Percentiles rank a stretch among this genome's conserved stretches.
Evolutionary conservation across 1,140 invertebrate species (phyloP).

Genomic region (Hyles euphorbiae): DNA sequence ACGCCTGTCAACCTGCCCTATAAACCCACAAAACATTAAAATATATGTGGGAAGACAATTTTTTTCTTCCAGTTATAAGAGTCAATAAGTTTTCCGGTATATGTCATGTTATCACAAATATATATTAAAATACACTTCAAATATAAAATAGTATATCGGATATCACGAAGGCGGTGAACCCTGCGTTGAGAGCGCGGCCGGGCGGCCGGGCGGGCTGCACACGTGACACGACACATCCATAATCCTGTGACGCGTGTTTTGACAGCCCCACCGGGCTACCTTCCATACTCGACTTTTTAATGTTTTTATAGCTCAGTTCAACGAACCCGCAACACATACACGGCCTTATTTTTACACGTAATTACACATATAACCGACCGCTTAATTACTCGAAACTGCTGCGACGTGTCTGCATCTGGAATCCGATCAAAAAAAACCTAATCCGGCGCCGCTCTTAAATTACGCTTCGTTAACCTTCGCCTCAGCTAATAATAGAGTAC

Average conservation of each 20-base stretch:
- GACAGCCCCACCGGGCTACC: constrained; percentile 50
- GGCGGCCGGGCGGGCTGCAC: constrained; percentile 28
- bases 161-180: constrained; percentile 6
- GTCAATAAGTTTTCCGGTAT: too few relatives aligned
- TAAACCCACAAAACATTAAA: too few relatives aligned
- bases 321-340: constrained; percentile 42
- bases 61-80: too few relatives aligned
- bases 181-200: constrained; percentile 11
- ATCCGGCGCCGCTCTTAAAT: constrained; percentile 52
- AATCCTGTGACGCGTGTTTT: constrained; percentile 67
- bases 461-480: constrained; percentile 49
- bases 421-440: constrained; percentile 46
- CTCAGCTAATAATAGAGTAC: constrained; percentile 39
- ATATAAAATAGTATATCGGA: too few relatives aligned
- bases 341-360: constrained; percentile 57
- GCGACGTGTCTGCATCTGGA: constrained; percentile 37
- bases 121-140: too few relatives aligned
- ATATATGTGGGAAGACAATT: too few relatives aligned
- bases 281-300: constrained; percentile 46
- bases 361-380: constrained; percentile 62
- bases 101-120: too few relatives aligned
- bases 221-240: constrained; percentile 49
- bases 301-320: constrained; percentile 41
- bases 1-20: too few relatives aligned
- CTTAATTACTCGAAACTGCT: constrained; percentile 66